phyloP scores from a whole-genome alignment of 1,140 invertebrate genomes.

The Rhyacophila brunnea region DNA sequence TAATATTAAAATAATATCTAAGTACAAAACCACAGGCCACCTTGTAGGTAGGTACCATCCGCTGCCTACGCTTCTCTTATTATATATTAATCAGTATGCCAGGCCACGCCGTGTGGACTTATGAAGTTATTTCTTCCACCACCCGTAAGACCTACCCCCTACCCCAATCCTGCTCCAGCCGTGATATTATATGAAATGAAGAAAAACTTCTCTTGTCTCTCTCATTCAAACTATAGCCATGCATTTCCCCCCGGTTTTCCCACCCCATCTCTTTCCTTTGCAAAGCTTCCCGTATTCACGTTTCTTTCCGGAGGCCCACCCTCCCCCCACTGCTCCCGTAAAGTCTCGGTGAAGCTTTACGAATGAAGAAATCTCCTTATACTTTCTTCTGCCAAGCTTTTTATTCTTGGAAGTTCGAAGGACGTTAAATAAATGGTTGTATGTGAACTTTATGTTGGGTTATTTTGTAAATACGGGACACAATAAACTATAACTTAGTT shows the following conservation, averaged over 20 bases:
- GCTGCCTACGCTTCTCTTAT: constrained; percentile 30
- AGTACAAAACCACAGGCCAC: neutral
- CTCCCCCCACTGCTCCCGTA: constrained; percentile 5
- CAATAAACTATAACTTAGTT: too few relatives aligned
- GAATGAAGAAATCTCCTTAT: constrained; percentile 36
- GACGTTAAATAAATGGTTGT: constrained; percentile 23
- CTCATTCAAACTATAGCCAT: constrained; percentile 33
- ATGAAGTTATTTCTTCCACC: constrained; percentile 34
- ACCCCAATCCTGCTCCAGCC: neutral
- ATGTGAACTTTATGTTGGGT: constrained; percentile 10
- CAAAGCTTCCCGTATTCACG: constrained; percentile 1
- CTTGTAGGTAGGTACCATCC: constrained; percentile 7
- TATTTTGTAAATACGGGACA: too few relatives aligned
- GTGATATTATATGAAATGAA: constrained; percentile 38
- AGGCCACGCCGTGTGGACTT: constrained; percentile 33
- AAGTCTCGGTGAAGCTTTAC: constrained; percentile 22
- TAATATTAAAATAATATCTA: constrained; percentile 20
- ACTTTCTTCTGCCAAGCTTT: constrained; percentile 31
- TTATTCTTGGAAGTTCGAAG: constrained; percentile 27
- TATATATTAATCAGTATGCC: constrained; percentile 38
- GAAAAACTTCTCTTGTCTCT: constrained; percentile 35
- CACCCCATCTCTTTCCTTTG: neutral
- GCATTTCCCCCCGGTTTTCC: constrained; percentile 17
- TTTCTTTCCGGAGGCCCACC: neutral
- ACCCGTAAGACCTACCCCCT: constrained; percentile 14